phyloP scores from a whole-genome alignment of 2,888 invertebrate genomes.

The Platycheirus rosarum region DNA sequence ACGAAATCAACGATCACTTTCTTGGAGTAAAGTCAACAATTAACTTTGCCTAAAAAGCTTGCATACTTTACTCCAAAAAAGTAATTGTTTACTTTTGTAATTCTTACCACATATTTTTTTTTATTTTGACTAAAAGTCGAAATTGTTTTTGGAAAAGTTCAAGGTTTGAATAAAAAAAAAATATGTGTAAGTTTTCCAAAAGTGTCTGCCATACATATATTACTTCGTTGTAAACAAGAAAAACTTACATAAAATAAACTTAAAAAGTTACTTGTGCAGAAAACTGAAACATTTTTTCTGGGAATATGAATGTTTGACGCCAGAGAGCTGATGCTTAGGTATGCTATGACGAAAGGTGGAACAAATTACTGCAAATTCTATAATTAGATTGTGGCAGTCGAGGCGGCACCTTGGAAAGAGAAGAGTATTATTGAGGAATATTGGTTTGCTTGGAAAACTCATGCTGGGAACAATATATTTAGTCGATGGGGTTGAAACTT shows the following conservation, averaged over 20 bases:
- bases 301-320: constrained; percentile 9
- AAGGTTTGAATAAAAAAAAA: constrained; percentile 47
- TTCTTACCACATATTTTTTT: constrained; percentile 26
- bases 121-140: constrained; percentile 13
- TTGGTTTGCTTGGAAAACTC: constrained; percentile 61
- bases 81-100: not conserved
- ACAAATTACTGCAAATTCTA: constrained; percentile 53
- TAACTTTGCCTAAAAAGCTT: too few relatives aligned
- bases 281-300: constrained; percentile 6
- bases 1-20: not conserved
- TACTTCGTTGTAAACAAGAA: too few relatives aligned
- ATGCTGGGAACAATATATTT: constrained; percentile 69
- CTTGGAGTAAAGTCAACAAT: not conserved
- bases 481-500: constrained; percentile 53
- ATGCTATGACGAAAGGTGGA: constrained; percentile 54
- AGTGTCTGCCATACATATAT: constrained; percentile 11
- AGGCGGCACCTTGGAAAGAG: constrained; percentile 59
- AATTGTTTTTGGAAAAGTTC: constrained; percentile 25
- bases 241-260: constrained; percentile 42
- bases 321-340: not conserved
- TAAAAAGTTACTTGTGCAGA: constrained; percentile 32
- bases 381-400: constrained; percentile 60
- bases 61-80: constrained; percentile 2
- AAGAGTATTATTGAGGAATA: constrained; percentile 31
- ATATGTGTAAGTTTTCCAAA: constrained; percentile 44